Evolutionary conservation across 2,113 vertebrate genomes (phyloP).

Genomic region (Protobothrops flavoviridis): DNA sequence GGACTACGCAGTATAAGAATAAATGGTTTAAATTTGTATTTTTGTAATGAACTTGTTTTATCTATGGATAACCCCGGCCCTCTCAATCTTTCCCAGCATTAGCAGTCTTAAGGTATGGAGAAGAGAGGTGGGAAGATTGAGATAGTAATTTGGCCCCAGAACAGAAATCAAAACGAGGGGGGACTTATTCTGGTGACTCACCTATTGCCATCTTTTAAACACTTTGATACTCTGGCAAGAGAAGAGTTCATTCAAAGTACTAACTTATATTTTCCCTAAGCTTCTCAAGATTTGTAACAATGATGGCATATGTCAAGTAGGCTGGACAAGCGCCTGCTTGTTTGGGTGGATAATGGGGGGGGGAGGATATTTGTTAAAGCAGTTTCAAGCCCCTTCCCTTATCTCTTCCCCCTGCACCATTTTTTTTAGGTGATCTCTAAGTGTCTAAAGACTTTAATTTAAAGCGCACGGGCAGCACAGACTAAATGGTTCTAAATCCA

Average conservation of each 20-base stretch:
- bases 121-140: constrained; percentile 36
- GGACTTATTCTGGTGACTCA: neutral
- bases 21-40: neutral
- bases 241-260: neutral
- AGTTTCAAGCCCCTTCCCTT: neutral
- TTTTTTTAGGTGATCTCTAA: neutral
- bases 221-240: constrained; percentile 2
- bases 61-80: too few species aligned
- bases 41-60: neutral
- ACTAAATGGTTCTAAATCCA: constrained; percentile 53
- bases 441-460: constrained; percentile 24
- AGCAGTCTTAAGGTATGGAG: constrained; percentile 43
- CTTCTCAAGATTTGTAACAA: neutral
- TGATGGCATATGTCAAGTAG: neutral
- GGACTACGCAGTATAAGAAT: neutral
- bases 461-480: neutral
- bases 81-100: constrained; percentile 56
- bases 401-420: neutral
- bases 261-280: neutral
- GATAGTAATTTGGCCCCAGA: constrained; percentile 34
- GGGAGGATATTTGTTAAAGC: neutral
- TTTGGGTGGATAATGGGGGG: fast-evolving
- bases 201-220: neutral
- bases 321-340: neutral
- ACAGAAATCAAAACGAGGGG: neutral